A percentile compares a stretch with the other conserved stretches of the same genome.
Evolutionary conservation across 2,113 vertebrate genomes (phyloP).

Genomic region (Microcebus murinus): DNA sequence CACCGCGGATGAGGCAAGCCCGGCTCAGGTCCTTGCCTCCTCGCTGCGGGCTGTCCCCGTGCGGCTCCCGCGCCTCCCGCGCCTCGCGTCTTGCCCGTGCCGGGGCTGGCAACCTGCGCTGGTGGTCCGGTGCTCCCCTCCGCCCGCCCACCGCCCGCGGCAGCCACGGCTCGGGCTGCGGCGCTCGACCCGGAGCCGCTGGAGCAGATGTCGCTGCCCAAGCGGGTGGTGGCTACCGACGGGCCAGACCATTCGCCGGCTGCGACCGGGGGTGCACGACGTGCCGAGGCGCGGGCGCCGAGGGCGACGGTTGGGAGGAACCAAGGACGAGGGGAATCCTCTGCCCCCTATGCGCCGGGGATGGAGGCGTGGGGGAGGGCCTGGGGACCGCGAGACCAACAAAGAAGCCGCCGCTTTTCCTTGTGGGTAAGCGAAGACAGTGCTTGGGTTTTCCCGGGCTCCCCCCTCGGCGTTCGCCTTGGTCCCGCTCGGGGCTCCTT

Average conservation of each 20-base stretch:
- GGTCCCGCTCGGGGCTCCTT: conserved; percentile 58
- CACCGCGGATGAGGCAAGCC: conserved; percentile 21
- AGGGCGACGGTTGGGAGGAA: not conserved
- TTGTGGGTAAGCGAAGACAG: fast-evolving
- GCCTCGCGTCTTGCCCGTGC: not conserved
- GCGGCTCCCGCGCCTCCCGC: not conserved
- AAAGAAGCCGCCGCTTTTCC: fast-evolving
- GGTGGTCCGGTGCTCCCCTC: not conserved
- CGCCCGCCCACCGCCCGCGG: conserved; percentile 43
- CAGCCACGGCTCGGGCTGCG: conserved; percentile 29
- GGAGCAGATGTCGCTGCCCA: conserved; percentile 62
- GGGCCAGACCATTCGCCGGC: conserved; percentile 73
- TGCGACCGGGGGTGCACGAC: conserved; percentile 63
- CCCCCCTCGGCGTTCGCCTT: not conserved
- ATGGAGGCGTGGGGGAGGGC: not conserved
- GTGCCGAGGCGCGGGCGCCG: not conserved
- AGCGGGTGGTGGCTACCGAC: conserved; percentile 58
- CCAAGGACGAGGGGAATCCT: not conserved
- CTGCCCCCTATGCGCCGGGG: fast-evolving
- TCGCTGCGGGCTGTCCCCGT: not conserved
- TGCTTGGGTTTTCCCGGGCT: not conserved
- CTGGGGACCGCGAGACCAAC: fast-evolving
- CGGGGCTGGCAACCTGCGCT: not conserved
- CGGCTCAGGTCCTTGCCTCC: not conserved
- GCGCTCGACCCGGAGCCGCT: conserved; percentile 64